Conservation (phyloP, 2,797 vertebrate genomes). For the Staurois parvus region DNA sequence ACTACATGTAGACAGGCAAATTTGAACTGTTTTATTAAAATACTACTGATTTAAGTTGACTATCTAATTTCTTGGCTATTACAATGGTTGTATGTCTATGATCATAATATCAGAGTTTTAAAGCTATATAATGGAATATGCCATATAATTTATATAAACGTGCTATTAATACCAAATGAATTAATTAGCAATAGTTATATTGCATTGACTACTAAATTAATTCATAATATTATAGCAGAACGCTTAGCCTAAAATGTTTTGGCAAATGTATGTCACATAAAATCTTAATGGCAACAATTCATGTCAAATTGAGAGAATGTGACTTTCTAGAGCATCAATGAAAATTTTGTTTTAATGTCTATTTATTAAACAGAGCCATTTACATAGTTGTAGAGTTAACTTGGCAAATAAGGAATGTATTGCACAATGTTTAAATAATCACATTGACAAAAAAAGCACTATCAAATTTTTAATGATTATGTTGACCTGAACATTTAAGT, state of each 20-base stretch:
- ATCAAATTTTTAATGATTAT: too few species aligned
- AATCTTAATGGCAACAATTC: constrained; percentile 30
- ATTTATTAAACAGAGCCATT: too few species aligned
- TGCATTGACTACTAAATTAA: constrained; percentile 41
- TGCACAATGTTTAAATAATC: too few species aligned
- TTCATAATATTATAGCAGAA: constrained; percentile 53
- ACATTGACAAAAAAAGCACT: too few species aligned
- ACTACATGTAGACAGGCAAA: constrained; percentile 5
- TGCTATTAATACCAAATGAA: constrained; percentile 46
- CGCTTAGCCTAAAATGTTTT: constrained; percentile 49
- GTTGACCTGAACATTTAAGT: too few species aligned
- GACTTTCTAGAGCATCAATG: not conserved
- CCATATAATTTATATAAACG: constrained; percentile 46
- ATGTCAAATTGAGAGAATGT: constrained; percentile 7
- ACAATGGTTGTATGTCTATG: not conserved
- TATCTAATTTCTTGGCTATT: constrained; percentile 7
- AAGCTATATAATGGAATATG: constrained; percentile 35
- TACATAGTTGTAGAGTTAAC: not conserved
- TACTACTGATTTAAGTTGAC: constrained; percentile 4
- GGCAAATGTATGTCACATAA: constrained; percentile 45
- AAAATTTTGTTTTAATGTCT: not conserved
- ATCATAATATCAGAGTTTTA: not conserved
- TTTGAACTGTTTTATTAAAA: constrained; percentile 2
- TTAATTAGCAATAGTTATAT: constrained; percentile 54
- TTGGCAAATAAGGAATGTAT: too few species aligned